Evolutionary conservation across 2,113 vertebrate species (phyloP), one percentile per base, ranked within the genome.

Genomic region (Eidolon helvum): DNA sequence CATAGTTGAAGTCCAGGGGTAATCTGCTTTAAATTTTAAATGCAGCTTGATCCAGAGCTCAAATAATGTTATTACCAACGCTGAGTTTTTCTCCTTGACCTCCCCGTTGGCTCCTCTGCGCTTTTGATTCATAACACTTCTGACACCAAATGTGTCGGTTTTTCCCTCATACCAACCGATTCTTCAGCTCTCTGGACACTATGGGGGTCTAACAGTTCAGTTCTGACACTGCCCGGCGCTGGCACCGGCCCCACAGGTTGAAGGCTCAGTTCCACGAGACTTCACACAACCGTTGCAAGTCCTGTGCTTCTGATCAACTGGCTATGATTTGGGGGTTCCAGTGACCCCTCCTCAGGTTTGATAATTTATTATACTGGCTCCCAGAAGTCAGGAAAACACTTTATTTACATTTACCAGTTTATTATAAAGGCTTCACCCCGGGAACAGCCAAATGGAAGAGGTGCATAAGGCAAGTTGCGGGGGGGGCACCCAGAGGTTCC

Each of bases 391-490:
- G 72, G 21, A 50, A 78, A 30, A 63, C n/a, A 91, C 28, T 40
- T 75, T 6, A 11, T n/a, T 83, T 68, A 43, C 15, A 61, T 63
- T 79, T 53, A 24, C 15, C 7, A 0, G 12, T 79, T 90, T 75
- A 28, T 40, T 38, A 21, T 33, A 26, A 50, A 85, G 69, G 26
- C 9, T 59, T 1, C 18, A 53, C 12, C 38, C 12, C 14, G 33
- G 61, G 38, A 28, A 15, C 14, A 84, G 79, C 38, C 38, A 45
- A 4, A 26, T 48, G 24, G 38, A 66, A 18, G 69, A 74, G 59
- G 14, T 3, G 2, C 19, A 1, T 0, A 2, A 30, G 38, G 10
- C 30, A 55, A 9, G 9, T 14, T 35, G 4, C 0, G 21, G 35
- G 78, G 10, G 66, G 88, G 59, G 10, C 10, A 21, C 4, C 0